Base-by-base conservation (phyloP, 1,140 invertebrate genomes). In the Lordiphosa collinella region DNA sequence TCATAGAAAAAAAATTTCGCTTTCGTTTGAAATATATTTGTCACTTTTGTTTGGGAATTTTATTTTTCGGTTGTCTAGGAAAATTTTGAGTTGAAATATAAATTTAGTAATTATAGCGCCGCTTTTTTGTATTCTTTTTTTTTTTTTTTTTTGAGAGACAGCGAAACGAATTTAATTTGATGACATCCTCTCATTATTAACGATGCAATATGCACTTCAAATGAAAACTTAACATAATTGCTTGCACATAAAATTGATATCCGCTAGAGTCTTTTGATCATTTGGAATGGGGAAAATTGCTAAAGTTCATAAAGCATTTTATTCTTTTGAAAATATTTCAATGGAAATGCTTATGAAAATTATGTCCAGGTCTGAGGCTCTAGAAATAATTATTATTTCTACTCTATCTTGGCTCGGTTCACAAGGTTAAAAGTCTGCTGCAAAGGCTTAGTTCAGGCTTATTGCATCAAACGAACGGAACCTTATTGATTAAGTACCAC, bases 121-220 rank as follows among this genome's bases (percentile, higher is more conserved):
- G 18, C 18, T 22, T 22, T 22, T 3, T 65, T n/a, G n/a, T n/a
- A n/a, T 65, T 49, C 37, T 0, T 14, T 8, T 13, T 47, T 66
- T 49, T 43, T 44, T 3, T 10, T 8, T 46, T 47, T 43, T 31
- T 13, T n/a, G 10, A 48, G 13, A 7, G 32, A n/a, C 69, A 60
- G 70, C 76, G 64, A 49, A 69, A 31, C 75, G 58, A 74, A 82
- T 75, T 80, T 31, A 55, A 52, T 66, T 66, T 66, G 40, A 66
- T 66, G 62, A 75, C 52, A 51, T 60, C 43, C 61, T 50, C 7
- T 57, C 57, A 53, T 9, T 4, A 12, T 38, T 44, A 80, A 75
- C 63, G 75, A 70, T 58, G 53, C 65, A 38, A 48, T 18, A n/a
- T n/a, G n/a, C n/a, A 36, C 49, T 47, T 74, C 38, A 49, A 43